Conservation (phyloP, 1,140 invertebrate genomes). For the Aplysia californica region DNA sequence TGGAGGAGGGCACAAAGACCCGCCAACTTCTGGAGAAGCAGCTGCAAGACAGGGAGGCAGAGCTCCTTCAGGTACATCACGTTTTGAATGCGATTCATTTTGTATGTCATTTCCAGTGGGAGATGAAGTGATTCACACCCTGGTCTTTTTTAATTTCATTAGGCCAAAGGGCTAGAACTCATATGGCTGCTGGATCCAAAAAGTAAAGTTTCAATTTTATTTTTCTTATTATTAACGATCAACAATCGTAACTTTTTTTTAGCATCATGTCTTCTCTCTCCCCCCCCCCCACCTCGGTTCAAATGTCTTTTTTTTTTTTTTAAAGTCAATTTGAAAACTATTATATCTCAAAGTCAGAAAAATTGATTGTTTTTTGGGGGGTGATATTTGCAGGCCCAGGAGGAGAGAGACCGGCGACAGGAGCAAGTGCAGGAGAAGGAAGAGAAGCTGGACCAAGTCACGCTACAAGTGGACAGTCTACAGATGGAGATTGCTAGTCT, state of each 20-base stretch:
- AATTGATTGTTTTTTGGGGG: no score
- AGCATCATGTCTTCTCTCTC: no score
- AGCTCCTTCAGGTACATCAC: conserved; percentile 3
- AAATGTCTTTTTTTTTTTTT: no score
- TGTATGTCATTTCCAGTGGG: no score
- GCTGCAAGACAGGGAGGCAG: conserved; percentile 29
- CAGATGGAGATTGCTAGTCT: conserved; percentile 56
- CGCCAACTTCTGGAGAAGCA: conserved; percentile 9
- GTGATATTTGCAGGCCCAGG: conserved; percentile 27
- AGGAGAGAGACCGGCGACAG: conserved; percentile 37
- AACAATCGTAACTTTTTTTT: not conserved
- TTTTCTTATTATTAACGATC: not conserved
- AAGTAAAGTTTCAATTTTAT: not conserved
- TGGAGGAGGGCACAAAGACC: conserved; percentile 1
- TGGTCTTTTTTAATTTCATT: no score
- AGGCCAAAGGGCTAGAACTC: no score
- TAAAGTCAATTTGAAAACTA: no score
- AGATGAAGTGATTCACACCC: no score
- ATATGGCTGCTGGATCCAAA: no score
- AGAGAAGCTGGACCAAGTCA: conserved; percentile 46
- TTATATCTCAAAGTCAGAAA: no score
- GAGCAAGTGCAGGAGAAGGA: conserved; percentile 55
- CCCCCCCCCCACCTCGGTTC: no score
- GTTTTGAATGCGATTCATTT: no score
- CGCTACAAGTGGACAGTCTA: conserved; percentile 55